Percentiles rank a stretch among this genome's conserved stretches.
phyloP scores from a whole-genome alignment of 2,888 invertebrate genomes.

The Opisthograptis luteolata region DNA sequence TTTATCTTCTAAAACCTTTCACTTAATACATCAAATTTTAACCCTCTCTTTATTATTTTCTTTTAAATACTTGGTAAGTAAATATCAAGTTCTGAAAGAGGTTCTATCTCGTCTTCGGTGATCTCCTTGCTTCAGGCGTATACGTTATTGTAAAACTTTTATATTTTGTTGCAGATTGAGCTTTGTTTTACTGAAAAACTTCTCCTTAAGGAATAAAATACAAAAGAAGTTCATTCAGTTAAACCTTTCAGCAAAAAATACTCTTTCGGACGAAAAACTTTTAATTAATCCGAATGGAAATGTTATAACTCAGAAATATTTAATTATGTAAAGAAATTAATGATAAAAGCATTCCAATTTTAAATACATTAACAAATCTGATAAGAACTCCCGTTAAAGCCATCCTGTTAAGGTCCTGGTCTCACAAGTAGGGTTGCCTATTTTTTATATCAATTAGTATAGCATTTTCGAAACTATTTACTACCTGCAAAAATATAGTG shows the following conservation, averaged over 20 bases:
- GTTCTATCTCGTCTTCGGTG: conserved; percentile 69
- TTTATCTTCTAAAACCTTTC: neutral
- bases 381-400: too few relatives aligned
- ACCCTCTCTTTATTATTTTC: conserved; percentile 40
- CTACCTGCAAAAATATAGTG: too few relatives aligned
- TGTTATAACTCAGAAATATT: conserved; percentile 44
- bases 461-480: too few relatives aligned
- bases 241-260: conserved; percentile 76
- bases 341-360: neutral
- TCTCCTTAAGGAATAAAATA: conserved; percentile 76
- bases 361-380: neutral
- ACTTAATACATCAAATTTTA: conserved; percentile 25
- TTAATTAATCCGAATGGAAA: conserved; percentile 80
- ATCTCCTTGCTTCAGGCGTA: conserved; percentile 73
- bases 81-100: conserved; percentile 64
- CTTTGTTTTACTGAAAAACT: conserved; percentile 81
- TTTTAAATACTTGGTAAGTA: conserved; percentile 56
- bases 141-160: conserved; percentile 82
- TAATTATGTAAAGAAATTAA: conserved; percentile 11
- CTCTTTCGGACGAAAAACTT: conserved; percentile 74
- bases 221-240: conserved; percentile 76
- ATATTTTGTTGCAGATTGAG: conserved; percentile 79
- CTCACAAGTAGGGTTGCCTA: too few relatives aligned
- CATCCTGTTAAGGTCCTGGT: too few relatives aligned
- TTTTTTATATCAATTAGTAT: too few relatives aligned